Conservation (phyloP, 2,888 invertebrate species). For the Lochmaea crataegi region DNA sequence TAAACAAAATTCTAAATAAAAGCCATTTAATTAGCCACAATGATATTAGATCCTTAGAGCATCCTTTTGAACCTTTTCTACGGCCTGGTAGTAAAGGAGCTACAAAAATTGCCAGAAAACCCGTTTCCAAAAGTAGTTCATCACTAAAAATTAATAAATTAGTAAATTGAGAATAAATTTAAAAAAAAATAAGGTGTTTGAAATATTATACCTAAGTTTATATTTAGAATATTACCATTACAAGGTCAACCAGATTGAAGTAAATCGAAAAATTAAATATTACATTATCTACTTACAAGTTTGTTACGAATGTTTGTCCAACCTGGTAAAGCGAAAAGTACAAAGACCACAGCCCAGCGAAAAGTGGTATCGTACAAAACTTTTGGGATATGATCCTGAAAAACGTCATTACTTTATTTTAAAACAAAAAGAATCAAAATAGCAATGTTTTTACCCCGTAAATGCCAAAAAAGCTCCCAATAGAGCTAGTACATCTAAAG, state of each 20-base stretch:
- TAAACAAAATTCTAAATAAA: constrained; percentile 77
- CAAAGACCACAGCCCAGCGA: constrained; percentile 74
- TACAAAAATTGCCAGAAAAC: constrained; percentile 76
- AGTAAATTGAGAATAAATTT: neutral
- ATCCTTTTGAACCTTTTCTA: constrained; percentile 63
- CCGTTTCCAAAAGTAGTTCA: constrained; percentile 78
- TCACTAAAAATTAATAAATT: constrained; percentile 69
- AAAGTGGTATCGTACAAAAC: constrained; percentile 72
- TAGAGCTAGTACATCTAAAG: constrained; percentile 76
- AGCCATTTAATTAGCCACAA: constrained; percentile 80
- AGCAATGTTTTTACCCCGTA: constrained; percentile 67
- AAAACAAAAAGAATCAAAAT: constrained; percentile 19
- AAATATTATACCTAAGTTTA: neutral
- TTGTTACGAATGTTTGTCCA: constrained; percentile 79
- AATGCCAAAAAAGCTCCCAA: constrained; percentile 75
- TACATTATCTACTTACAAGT: constrained; percentile 68
- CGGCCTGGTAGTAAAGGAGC: constrained; percentile 71
- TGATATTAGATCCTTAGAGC: constrained; percentile 69
- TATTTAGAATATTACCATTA: neutral
- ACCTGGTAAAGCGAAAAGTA: constrained; percentile 82
- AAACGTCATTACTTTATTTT: constrained; percentile 19
- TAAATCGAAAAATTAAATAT: neutral
- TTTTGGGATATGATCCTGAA: constrained; percentile 71
- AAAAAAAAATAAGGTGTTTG: neutral
- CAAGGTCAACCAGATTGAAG: neutral